A percentile compares a stretch with the other conserved stretches of the same genome.
phyloP scores from a whole-genome alignment of 1,140 invertebrate species.

The Tribolium castaneum region DNA sequence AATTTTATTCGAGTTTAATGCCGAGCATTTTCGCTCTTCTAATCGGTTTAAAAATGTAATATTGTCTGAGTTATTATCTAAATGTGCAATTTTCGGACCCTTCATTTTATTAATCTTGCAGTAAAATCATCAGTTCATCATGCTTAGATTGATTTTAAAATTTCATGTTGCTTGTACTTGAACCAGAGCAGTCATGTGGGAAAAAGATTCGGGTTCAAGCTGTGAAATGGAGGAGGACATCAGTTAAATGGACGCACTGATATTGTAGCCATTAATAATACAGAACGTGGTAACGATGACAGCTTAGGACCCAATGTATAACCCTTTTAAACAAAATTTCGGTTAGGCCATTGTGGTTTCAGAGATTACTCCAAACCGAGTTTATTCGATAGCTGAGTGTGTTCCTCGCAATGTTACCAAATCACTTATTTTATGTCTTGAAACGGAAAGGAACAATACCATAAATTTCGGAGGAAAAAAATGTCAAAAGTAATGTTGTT shows the following conservation, averaged over 20 bases:
- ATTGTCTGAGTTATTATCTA: not conserved
- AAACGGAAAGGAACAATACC: not conserved
- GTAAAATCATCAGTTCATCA: not conserved
- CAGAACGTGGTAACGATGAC: constrained; percentile 26
- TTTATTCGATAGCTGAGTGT: not conserved
- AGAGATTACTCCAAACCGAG: not conserved
- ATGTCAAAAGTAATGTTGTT: not conserved
- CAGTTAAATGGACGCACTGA: constrained; percentile 30
- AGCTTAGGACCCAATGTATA: constrained; percentile 23
- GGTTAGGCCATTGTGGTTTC: not conserved
- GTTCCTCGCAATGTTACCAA: not conserved
- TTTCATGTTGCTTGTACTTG: not conserved
- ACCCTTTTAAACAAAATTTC: constrained; percentile 22
- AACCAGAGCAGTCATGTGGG: not conserved
- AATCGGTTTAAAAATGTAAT: not conserved
- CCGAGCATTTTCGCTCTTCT: not conserved
- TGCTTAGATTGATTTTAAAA: not conserved
- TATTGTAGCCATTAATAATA: constrained; percentile 33
- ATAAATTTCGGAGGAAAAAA: not conserved
- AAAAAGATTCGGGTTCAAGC: constrained; percentile 1
- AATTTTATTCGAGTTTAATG: not conserved
- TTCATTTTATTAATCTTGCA: not conserved
- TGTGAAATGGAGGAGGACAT: constrained; percentile 9
- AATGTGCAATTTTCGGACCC: not conserved
- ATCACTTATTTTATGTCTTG: not conserved